Base-by-base conservation (phyloP, 2,888 invertebrate genomes). In the Trilocha varians region DNA sequence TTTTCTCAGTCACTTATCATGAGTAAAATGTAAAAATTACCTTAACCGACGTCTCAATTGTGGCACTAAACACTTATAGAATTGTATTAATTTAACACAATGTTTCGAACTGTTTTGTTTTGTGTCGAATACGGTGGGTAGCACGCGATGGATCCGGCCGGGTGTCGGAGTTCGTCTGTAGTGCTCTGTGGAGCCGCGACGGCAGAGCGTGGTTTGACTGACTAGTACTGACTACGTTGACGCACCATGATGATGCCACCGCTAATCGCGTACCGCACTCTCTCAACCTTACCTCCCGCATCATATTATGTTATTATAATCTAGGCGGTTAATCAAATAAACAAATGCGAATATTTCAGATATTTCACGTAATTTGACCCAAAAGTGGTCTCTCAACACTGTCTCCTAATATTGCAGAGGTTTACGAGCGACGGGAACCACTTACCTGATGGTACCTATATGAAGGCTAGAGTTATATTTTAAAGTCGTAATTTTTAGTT, bases 91-190 rank as follows among this genome's bases (percentile, higher is more conserved):
- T 25, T 39, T 34, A 32, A 39, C 33, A 39, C 39, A 39, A 32
- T 15, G 5, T 6, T 5, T 16, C 16, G 16, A 32, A 38, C 25
- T 32, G 32, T 25, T 25, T 4, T 9, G 25, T 25, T 25, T 11
- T 25, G 25, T 38, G 43, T 45, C 25, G 49, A 44, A 43, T 44
- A 33, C 40, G 32, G 39, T 25, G 32, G 36, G 37, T 36, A 33
- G 45, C 46, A 52, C 60, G 53, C 64, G 65, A 46, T 49, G 48
- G 55, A 48, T 46, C 52, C 38, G 55, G 42, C 53, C 49, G 67
- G 53, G 40, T 43, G 63, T 53, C 53, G 53, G 51, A 51, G 54
- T 55, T 59, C 60, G 60, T 60, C 54, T 54, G 52, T 48, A 46
- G 39, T 43, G 53, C 42, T 25, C 25, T n/a, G 25, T 32, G 25